Base-by-base conservation (phyloP, 2,888 invertebrate genomes). In the Achlya flavicornis region DNA sequence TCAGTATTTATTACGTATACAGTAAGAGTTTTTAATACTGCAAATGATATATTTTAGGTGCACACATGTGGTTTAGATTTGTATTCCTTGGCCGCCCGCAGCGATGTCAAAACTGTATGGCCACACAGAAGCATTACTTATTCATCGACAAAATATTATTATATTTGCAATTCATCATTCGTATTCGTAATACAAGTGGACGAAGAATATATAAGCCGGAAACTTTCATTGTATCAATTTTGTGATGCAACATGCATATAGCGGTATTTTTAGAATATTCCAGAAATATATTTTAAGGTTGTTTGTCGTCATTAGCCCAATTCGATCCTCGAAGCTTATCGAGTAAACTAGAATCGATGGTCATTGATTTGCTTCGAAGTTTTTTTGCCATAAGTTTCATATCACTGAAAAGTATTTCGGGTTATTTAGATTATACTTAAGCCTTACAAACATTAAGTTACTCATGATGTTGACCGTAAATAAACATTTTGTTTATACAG, bases 71-170 rank as follows among this genome's bases (percentile, higher is more conserved):
- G 68, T 73, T 74, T 72, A 64, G 65, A 69, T 72, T 71, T 64
- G 66, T 69, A 63, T 68, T 68, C 67, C 67, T 64, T 65, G 76
- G 70, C 77, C 76, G 75, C 77, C 79, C 74, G 79, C 78, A 70
- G 72, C 68, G 76, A 74, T 81, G 77, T 83, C 79, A 79, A 82
- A 81, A 80, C 76, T 75, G 66, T 70, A 76, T 63, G 61, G 66
- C 66, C 73, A 69, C 71, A 68, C 71, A 69, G 64, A 64, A 62
- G 71, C 57, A 61, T 19, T 63, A 57, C 26, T 32, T 58, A 32
- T 33, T 58, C 26, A 57, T 57, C 33, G 58, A 58, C 35, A 53
- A 19, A n/a, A 19, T 16, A 48, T n/a, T 46, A 43, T 26, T 16
- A 7, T 3, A 48, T 16, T 53, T 53, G 53, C 19, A 53, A 53